These are phyloP conservation scores for Ricordea florida DNA, from an alignment of 92 coral and sea anemone genomes.

Conservation along the genomic window DNA sequence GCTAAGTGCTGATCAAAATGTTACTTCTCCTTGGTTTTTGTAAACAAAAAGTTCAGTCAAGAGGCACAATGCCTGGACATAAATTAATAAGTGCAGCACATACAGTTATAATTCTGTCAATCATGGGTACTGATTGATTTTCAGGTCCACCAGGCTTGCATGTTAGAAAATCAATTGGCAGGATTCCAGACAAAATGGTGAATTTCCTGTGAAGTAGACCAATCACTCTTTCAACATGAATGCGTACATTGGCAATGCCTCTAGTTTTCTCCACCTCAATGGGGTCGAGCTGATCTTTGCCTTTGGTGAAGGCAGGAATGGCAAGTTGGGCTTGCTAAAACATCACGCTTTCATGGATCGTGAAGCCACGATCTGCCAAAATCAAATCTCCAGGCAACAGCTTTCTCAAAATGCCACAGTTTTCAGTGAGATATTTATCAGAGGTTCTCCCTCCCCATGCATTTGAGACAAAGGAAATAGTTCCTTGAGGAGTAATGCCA, in stretches of 20 bases:
- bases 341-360: background rate
- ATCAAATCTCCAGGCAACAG: constrained; percentile 52
- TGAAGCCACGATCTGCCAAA: constrained; percentile 56
- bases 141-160: background rate
- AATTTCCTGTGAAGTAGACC: constrained; percentile 16
- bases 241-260: constrained; percentile 36
- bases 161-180: constrained; percentile 3
- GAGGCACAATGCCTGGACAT: constrained; percentile 36
- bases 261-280: constrained; percentile 30
- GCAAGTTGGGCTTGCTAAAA: constrained; percentile 14
- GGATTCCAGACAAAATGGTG: background rate
- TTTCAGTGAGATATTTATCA: constrained; percentile 35
- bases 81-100: constrained; percentile 32
- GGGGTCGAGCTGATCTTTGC: constrained; percentile 28
- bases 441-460: constrained; percentile 60
- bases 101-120: constrained; percentile 36
- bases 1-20: no score
- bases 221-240: constrained; percentile 36
- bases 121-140: constrained; percentile 12
- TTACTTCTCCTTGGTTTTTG: no score
- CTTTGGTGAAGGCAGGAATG: constrained; percentile 29
- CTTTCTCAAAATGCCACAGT: constrained; percentile 25
- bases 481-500: constrained; percentile 66
- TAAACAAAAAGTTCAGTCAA: constrained; percentile 7
- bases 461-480: constrained; percentile 52